A percentile compares a stretch with the other conserved stretches of the same genome.
Evolutionary conservation across 2,113 vertebrate genomes (phyloP).

Genomic region (Alosa alosa): DNA sequence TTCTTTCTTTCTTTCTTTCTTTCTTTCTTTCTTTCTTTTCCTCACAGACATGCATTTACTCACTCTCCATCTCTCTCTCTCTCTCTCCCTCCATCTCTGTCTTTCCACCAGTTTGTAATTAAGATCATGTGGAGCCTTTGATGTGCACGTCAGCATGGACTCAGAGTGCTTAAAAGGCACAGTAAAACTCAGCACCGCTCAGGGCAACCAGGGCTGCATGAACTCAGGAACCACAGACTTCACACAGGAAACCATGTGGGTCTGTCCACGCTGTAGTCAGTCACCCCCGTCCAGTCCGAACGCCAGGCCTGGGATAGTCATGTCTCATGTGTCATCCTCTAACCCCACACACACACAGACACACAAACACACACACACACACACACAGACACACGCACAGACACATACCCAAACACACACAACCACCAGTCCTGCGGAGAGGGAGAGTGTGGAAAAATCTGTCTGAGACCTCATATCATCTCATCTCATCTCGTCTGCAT

Average conservation of each 20-base stretch:
- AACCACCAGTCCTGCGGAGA: not conserved
- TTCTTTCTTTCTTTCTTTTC: not conserved
- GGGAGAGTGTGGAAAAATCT: constrained; percentile 14
- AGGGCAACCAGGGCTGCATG: not conserved
- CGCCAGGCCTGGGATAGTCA: not conserved
- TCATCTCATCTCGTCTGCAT: not conserved
- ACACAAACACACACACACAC: not conserved
- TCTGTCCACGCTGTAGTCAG: not conserved
- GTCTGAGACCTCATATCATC: not conserved
- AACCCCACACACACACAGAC: not conserved
- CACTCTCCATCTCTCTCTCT: not conserved
- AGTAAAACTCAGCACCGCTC: not conserved
- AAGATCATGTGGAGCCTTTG: constrained; percentile 38
- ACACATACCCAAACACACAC: not conserved
- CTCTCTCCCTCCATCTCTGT: constrained; percentile 13
- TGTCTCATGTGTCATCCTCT: not conserved
- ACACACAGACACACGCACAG: not conserved
- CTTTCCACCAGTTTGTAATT: constrained; percentile 32
- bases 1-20: not conserved
- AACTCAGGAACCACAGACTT: not conserved
- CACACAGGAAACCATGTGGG: not conserved
- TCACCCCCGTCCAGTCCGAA: not conserved
- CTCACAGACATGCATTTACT: not conserved
- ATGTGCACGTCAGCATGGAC: not conserved
- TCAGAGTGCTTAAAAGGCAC: not conserved